A percentile compares a stretch with the other conserved stretches of the same genome.
Conservation (phyloP, 1,140 invertebrate species). For the Brachionus paranguensis region DNA sequence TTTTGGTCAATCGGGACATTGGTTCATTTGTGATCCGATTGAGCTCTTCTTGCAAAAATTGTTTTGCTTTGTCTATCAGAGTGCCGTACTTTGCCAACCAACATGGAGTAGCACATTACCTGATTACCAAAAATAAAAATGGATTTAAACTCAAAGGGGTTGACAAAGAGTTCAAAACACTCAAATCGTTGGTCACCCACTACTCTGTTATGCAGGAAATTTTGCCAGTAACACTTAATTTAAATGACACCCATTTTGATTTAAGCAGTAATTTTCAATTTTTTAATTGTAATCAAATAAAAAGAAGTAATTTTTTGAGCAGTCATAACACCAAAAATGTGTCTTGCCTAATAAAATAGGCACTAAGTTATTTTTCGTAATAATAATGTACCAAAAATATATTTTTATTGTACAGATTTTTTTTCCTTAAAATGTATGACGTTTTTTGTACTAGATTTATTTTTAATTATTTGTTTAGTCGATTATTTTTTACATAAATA, state of each 20-base stretch:
- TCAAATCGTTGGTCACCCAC: constrained; percentile 25
- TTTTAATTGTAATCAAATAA: background rate
- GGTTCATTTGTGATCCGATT: constrained; percentile 26
- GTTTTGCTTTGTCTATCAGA: constrained; percentile 20
- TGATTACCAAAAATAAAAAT: background rate
- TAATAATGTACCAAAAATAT: background rate
- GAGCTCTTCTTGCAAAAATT: constrained; percentile 8
- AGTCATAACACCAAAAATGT: background rate
- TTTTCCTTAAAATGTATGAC: background rate
- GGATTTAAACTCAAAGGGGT: constrained; percentile 31
- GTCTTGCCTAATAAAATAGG: constrained; percentile 2
- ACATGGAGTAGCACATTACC: constrained; percentile 18
- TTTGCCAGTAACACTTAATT: constrained; percentile 10
- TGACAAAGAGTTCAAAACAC: constrained; percentile 18
- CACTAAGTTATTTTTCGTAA: background rate
- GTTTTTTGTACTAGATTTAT: background rate
- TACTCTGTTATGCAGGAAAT: constrained; percentile 38
- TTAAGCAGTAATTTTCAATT: background rate
- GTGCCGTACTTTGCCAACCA: constrained; percentile 39
- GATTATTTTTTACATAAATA: background rate
- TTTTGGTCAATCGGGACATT: background rate
- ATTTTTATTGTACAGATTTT: background rate
- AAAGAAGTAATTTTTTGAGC: background rate
- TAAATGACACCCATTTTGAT: background rate
- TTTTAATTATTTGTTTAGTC: background rate